Evolutionary conservation across 2,888 invertebrate species (phyloP).

Genomic region (Nemoura dubitans): DNA sequence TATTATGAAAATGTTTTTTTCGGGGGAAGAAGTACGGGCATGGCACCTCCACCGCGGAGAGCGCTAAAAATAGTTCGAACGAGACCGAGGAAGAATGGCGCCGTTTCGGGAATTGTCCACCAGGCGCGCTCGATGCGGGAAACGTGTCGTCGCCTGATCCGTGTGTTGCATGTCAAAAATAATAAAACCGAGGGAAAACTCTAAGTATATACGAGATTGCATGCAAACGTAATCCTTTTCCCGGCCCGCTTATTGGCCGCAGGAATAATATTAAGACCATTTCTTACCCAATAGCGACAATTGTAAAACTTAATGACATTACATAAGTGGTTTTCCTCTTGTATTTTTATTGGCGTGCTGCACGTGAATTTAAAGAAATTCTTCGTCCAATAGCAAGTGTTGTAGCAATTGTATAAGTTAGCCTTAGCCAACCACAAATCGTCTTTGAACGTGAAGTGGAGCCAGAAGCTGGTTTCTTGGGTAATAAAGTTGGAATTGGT

Average conservation of each 20-base stretch:
- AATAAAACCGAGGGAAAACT: conserved; percentile 23
- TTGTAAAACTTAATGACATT: conserved; percentile 42
- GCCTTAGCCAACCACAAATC: conserved; percentile 50
- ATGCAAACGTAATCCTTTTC: conserved; percentile 24
- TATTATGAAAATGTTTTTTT: neutral
- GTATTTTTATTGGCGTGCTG: conserved; percentile 40
- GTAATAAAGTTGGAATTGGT: conserved; percentile 51
- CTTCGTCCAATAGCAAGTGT: conserved; percentile 44
- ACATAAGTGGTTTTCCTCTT: conserved; percentile 41
- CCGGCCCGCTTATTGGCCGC: conserved; percentile 23
- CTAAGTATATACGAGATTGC: conserved; percentile 26
- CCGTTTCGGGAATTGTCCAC: neutral
- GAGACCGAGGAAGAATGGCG: neutral
- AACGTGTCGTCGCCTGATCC: neutral
- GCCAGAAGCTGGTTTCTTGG: conserved; percentile 42
- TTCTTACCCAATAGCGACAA: conserved; percentile 37
- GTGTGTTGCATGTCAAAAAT: conserved; percentile 16
- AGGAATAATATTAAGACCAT: conserved; percentile 36
- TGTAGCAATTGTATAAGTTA: conserved; percentile 47
- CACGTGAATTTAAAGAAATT: conserved; percentile 42
- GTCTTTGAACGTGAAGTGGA: conserved; percentile 42
- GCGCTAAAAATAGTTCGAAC: neutral
- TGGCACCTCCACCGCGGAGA: neutral
- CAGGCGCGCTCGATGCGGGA: neutral
- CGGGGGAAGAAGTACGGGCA: neutral